These are phyloP conservation scores for Drosophila orena DNA, from an alignment of 1,140 invertebrate genomes.

Conservation along the genomic window DNA sequence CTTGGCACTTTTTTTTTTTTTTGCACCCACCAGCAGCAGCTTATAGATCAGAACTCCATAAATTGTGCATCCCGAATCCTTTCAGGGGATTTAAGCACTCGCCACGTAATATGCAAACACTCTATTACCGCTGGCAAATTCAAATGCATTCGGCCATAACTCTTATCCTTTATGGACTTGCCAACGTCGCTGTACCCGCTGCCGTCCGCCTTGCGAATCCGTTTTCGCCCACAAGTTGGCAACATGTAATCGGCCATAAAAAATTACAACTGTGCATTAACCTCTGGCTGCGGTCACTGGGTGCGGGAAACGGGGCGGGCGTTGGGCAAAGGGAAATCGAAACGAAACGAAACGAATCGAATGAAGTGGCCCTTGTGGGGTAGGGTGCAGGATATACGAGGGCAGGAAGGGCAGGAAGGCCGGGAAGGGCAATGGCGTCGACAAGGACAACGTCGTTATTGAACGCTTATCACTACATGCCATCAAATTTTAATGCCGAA, in stretches of 20 bases:
- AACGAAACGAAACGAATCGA: slow-evolving; percentile 65
- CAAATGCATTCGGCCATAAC: slow-evolving; percentile 79
- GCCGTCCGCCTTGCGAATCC: neutral
- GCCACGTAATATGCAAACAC: slow-evolving; percentile 41
- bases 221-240: slow-evolving; percentile 61
- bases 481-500: slow-evolving; percentile 81
- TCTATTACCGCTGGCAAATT: slow-evolving; percentile 68
- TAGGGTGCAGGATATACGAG: neutral
- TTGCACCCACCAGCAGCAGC: neutral
- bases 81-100: slow-evolving; percentile 31
- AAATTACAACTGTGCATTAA: slow-evolving; percentile 82
- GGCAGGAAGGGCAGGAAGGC: neutral
- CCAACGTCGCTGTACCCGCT: neutral
- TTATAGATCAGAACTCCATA: slow-evolving; percentile 28
- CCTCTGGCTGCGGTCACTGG: slow-evolving; percentile 64
- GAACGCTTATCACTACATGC: slow-evolving; percentile 82
- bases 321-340: slow-evolving; percentile 26
- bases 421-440: slow-evolving; percentile 32
- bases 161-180: slow-evolving; percentile 76
- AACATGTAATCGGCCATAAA: slow-evolving; percentile 81
- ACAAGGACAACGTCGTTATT: slow-evolving; percentile 67
- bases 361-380: slow-evolving; percentile 27
- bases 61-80: slow-evolving; percentile 18
- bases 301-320: neutral
- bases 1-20: neutral